Base-by-base conservation (phyloP, 2,888 invertebrate genomes). In the Globia sparganii region DNA sequence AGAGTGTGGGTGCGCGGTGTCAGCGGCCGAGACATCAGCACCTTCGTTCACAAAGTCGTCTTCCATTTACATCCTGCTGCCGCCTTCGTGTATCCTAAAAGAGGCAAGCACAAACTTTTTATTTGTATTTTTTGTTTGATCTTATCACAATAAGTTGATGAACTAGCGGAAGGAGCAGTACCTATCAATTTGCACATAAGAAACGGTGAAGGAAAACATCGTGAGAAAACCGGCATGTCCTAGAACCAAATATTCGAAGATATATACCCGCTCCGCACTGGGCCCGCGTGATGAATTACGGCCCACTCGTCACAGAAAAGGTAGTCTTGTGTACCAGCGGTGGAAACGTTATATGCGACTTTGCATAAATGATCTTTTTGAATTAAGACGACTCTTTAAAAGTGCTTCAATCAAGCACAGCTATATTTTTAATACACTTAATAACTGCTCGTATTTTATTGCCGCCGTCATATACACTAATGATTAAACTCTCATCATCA, bases 11-110 rank as follows among this genome's bases (percentile, higher is more conserved):
- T 96, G 81, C 94, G 96, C 34, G 96, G 96, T 58, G 92, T 92
- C 59, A 91, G 93, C 84, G 96, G 96, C 62, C 87, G 90, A 37
- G 96, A 96, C 90, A 96, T 96, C 92, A 96, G 96, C 90, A 81
- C 93, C 79, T 96, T 95, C 90, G 96, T 96, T 58, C 96, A 96
- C 89, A 96, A 96, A 89, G 96, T 96, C 80, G 96, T 96, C 80
- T 96, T 96, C 91, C 91, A 95, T 67, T 92, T 96, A 68, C 93
- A 94, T 68, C 96, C 96, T 13, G 88, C 96, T 34, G 92, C 94
- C 37, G 95, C 94, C 49, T 96, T 96, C 91, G 95, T 96, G 69
- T 96, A 96, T 83, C 96, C 96, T 59, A 96, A 96, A 81, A 91
- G 96, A 95, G 96, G 96, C 92, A 89, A 91, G 78, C 21, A 68